phyloP scores from a whole-genome alignment of 1,140 invertebrate species.

The Drosophila ambigua region DNA sequence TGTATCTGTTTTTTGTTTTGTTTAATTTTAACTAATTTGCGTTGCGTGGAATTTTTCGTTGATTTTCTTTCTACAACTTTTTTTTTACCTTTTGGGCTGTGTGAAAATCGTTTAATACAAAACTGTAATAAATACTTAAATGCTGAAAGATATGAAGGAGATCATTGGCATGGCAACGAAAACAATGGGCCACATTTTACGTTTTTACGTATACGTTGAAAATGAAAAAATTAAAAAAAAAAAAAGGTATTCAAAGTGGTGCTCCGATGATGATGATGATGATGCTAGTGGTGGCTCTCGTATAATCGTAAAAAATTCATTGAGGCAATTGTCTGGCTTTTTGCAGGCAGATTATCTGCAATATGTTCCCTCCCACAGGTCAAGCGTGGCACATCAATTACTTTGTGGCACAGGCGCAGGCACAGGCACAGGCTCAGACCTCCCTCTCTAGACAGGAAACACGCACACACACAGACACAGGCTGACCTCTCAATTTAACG shows the following conservation, averaged over 20 bases:
- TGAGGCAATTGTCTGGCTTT: constrained; percentile 81
- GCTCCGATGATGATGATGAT: neutral
- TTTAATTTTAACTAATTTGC: constrained; percentile 61
- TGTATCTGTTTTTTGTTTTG: constrained; percentile 37
- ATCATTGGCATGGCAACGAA: constrained; percentile 20
- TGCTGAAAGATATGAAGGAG: constrained; percentile 16
- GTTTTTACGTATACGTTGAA: constrained; percentile 60
- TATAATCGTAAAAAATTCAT: constrained; percentile 72
- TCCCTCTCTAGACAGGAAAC: constrained; percentile 54
- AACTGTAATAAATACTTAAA: constrained; percentile 73
- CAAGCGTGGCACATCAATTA: constrained; percentile 83
- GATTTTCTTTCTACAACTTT: constrained; percentile 39
- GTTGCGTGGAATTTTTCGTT: constrained; percentile 73
- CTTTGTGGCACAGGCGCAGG: constrained; percentile 77
- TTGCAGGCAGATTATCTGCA: constrained; percentile 77
- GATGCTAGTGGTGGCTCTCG: constrained; percentile 39
- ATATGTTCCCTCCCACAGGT: constrained; percentile 84
- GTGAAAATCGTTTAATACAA: constrained; percentile 76
- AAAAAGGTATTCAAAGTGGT: constrained; percentile 37
- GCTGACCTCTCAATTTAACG: constrained; percentile 79
- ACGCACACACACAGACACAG: constrained; percentile 28
- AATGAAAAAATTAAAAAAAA: constrained; percentile 51
- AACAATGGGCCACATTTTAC: constrained; percentile 75
- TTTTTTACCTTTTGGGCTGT: constrained; percentile 42
- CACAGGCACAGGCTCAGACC: constrained; percentile 54